These are phyloP conservation scores for Rattus rattus DNA, from an alignment of 2,113 vertebrate genomes.

Conservation along the genomic window DNA sequence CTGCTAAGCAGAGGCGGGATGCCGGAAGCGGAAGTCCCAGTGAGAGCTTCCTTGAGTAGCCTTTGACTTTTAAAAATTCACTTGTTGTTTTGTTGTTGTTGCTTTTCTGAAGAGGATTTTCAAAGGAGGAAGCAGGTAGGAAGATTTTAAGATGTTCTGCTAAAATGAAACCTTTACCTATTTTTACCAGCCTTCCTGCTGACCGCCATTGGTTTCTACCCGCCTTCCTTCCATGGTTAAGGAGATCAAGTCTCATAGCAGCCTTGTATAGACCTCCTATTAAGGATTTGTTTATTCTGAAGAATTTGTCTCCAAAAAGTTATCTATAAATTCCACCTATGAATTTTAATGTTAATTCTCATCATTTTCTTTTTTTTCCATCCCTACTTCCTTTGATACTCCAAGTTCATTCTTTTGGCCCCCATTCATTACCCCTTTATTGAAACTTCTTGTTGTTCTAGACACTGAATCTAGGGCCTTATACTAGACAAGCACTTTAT, in stretches of 20 bases:
- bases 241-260: background rate
- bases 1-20: too few species aligned
- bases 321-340: slow-evolving; percentile 17
- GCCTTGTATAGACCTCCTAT: background rate
- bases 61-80: background rate
- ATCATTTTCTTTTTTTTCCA: background rate
- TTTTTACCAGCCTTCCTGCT: background rate
- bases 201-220: background rate
- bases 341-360: slow-evolving; percentile 21
- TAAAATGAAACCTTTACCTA: background rate
- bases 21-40: too few species aligned
- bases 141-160: background rate
- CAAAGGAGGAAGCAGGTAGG: background rate
- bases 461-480: background rate
- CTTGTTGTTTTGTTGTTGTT: background rate
- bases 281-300: slow-evolving; percentile 39
- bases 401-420: background rate
- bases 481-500: background rate
- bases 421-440: background rate
- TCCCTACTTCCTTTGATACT: background rate
- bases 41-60: too few species aligned
- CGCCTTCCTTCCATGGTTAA: background rate
- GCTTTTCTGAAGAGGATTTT: background rate
- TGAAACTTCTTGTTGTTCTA: background rate
- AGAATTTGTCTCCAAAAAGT: slow-evolving; percentile 10